Evolutionary conservation across 92 coral and sea anemone species (phyloP), one percentile per base, ranked within the genome.

Genomic region (Pocillopora meandrina): DNA sequence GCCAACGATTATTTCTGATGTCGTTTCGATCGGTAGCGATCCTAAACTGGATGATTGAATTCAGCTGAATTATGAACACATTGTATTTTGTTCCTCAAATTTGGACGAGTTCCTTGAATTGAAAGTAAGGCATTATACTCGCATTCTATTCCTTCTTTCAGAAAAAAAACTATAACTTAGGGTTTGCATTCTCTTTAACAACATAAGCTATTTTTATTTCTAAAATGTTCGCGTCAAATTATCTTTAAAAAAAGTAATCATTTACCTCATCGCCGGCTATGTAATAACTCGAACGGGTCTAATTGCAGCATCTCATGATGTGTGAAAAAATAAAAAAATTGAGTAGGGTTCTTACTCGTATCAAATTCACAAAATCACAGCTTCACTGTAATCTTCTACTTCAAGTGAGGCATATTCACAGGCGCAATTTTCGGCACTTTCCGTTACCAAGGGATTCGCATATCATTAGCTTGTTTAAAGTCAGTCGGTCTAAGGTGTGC

Each of bases 361-460:
- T 34, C 20, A 71, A 71, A 17, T 71, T n/a, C 21, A 56, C 42
- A 20, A 72, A 81, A 58, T 59, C 76, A 71, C 67, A 21, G 57
- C 76, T 10, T 33, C 34, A 81, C 47, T 69, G 35, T 15, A 58
- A 49, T 67, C 36, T n/a, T 47, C 47, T 10, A 81, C 69, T 71
- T 71, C 36, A 59, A 31, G 5, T 75, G 75, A 26, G 77, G 69
- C 77, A 72, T 72, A 34, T 71, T 71, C 77, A 18, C 77, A 70
- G 84, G 77, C 70, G 65, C 82, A 65, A 16, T 12, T 16, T 47
- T 15, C 59, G n/a, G 42, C 60, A 61, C 67, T 18, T 10, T 33
- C 77, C 60, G 77, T 81, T 81, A 59, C 85, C 85, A 17, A 36
- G 85, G 85, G 18, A 77, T 59, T 57, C 60, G 9, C 56, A 17